These are phyloP conservation scores for Eupithecia centaureata DNA, from an alignment of 2,888 invertebrate genomes.

Conservation along the genomic window DNA sequence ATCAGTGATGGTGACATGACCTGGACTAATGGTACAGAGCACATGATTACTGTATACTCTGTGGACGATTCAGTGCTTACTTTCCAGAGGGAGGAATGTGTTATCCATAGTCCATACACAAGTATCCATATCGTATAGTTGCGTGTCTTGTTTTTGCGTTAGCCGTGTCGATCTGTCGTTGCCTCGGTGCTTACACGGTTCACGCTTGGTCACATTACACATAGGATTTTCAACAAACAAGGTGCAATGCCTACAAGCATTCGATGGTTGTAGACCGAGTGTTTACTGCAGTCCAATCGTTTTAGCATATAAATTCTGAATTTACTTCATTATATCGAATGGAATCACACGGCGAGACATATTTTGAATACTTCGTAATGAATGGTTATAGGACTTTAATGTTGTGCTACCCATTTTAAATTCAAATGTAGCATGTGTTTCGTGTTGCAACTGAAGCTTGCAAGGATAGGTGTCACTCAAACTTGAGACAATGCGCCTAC, in stretches of 20 bases:
- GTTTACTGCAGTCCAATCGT: background rate
- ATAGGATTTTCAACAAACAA: constrained; percentile 28
- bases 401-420: constrained; percentile 49
- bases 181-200: constrained; percentile 44
- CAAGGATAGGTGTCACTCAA: constrained; percentile 38
- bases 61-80: constrained; percentile 8
- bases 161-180: constrained; percentile 41
- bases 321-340: constrained; percentile 49
- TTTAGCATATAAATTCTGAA: constrained; percentile 38
- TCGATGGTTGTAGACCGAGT: background rate
- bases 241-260: background rate
- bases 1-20: background rate
- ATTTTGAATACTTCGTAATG: constrained; percentile 31
- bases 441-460: constrained; percentile 43
- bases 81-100: constrained; percentile 34
- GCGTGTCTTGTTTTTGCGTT: constrained; percentile 42
- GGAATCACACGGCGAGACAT: constrained; percentile 46
- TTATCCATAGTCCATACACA: constrained; percentile 41
- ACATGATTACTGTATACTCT: background rate
- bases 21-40: background rate
- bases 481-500: constrained; percentile 34
- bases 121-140: constrained; percentile 39
- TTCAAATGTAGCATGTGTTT: constrained; percentile 52
- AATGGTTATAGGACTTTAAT: constrained; percentile 31
- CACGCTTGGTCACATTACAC: constrained; percentile 28